phyloP scores from a whole-genome alignment of 2,113 vertebrate species.

The Rhea americana region DNA sequence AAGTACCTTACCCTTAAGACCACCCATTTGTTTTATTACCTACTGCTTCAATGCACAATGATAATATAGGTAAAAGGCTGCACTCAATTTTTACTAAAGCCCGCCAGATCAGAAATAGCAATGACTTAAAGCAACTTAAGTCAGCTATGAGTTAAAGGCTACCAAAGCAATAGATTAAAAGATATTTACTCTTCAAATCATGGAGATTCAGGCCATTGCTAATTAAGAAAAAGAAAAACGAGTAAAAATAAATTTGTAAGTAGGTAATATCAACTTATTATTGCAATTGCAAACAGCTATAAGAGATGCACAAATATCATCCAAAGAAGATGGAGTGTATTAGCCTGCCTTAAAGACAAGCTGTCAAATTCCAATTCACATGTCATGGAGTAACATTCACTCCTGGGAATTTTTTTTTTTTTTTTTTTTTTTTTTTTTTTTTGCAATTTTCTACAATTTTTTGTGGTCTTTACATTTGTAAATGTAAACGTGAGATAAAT shows the following conservation, averaged over 20 bases:
- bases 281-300: background rate
- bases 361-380: background rate
- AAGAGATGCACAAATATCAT: background rate
- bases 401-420: background rate
- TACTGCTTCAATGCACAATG: constrained; percentile 23
- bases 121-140: background rate
- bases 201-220: background rate
- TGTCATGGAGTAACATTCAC: background rate
- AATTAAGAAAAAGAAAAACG: background rate
- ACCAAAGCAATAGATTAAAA: background rate
- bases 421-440: too few species aligned
- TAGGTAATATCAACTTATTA: background rate
- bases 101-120: constrained; percentile 38
- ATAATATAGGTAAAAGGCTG: constrained; percentile 49
- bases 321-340: background rate
- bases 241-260: background rate
- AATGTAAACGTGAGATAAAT: background rate
- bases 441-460: too few species aligned
- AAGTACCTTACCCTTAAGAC: constrained; percentile 3
- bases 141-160: constrained; percentile 16
- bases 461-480: background rate
- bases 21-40: constrained; percentile 57
- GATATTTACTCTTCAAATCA: background rate
- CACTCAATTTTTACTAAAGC: background rate
- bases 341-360: background rate